Evolutionary conservation across 2,797 vertebrate genomes (phyloP).

Genomic region (Melanotaenia nigrans): DNA sequence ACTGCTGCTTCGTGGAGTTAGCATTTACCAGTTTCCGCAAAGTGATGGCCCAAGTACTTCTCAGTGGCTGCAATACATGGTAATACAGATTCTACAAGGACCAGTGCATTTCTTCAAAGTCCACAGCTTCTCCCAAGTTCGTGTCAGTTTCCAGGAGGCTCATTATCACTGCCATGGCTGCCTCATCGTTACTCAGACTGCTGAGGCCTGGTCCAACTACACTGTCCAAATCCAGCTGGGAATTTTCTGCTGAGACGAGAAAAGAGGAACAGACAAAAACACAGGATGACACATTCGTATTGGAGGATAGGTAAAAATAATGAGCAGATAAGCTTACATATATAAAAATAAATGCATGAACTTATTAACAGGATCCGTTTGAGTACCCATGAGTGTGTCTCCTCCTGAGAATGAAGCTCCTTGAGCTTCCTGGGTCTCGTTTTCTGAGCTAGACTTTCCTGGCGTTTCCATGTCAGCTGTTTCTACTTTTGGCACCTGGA

Average conservation of each 20-base stretch:
- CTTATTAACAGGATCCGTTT: constrained; percentile 6
- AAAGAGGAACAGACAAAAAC: not conserved
- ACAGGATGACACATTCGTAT: not conserved
- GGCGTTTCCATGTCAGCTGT: constrained; percentile 74
- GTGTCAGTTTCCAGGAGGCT: constrained; percentile 93
- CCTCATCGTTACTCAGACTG: constrained; percentile 86
- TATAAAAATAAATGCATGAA: not conserved
- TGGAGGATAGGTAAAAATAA: not conserved
- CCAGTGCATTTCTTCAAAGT: constrained; percentile 92
- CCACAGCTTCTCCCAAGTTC: constrained; percentile 86
- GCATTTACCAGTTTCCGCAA: constrained; percentile 37
- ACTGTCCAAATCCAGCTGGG: constrained; percentile 89
- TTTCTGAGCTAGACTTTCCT: constrained; percentile 79
- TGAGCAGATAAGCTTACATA: accelerated
- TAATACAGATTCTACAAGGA: constrained; percentile 81
- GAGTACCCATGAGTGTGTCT: constrained; percentile 85
- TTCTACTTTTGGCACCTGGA: constrained; percentile 84
- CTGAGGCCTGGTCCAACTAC: constrained; percentile 84
- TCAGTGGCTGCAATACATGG: constrained; percentile 10
- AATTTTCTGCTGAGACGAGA: constrained; percentile 78
- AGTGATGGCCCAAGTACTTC: constrained; percentile 25
- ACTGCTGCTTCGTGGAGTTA: constrained; percentile 32
- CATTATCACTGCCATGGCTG: constrained; percentile 92
- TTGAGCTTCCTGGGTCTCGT: constrained; percentile 74
- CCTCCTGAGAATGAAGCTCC: constrained; percentile 76